Evolutionary conservation across 2,888 invertebrate genomes (phyloP), one percentile per base, ranked within the genome.

Genomic region (Pyrocoelia pectoralis): DNA sequence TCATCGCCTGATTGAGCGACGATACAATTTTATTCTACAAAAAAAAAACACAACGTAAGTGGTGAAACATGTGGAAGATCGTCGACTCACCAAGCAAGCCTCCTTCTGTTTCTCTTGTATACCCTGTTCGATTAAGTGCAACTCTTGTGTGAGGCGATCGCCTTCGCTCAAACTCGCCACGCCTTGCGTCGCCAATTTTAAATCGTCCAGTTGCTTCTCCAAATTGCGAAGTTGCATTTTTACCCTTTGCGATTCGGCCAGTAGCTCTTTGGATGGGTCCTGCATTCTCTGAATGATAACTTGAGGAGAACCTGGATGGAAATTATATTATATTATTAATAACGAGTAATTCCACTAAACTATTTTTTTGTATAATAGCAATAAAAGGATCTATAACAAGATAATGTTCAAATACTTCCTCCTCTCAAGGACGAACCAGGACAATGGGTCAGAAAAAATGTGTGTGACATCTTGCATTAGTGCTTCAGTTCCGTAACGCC

Each of bases 81-180:
- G 24, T 24, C 24, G 8, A 74, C 79, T 74, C 71, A 82, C 81
- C 76, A 81, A 70, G 69, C 83, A 82, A 43, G 85, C 84, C 69
- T 87, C 87, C 65, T 86, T 86, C 68, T 88, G 86, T 71, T 86
- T 86, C 70, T 87, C 87, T 56, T 85, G 82, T 67, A 88, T 87
- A 19, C 86, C 87, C 66, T 87, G 86, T 72, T 88, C 87, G 18
- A 88, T 86, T 73, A 86, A 79, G 66, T 86, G 85, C 57, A 87
- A 77, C 73, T 88, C 87, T 71, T 87, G 86, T 8, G 85, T 83
- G 29, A 88, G 77, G 62, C 85, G 79, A 67, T 88, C 87, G 13
- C 85, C 84, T 69, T 87, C 86, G 60, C 78, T 83, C 56, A 86
- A 78, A 9, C 81, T 82, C 9, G 83, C 82, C 33, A 84, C 81